Base-by-base conservation (phyloP, 2,797 vertebrate genomes). In the Enteromius argenteus region DNA sequence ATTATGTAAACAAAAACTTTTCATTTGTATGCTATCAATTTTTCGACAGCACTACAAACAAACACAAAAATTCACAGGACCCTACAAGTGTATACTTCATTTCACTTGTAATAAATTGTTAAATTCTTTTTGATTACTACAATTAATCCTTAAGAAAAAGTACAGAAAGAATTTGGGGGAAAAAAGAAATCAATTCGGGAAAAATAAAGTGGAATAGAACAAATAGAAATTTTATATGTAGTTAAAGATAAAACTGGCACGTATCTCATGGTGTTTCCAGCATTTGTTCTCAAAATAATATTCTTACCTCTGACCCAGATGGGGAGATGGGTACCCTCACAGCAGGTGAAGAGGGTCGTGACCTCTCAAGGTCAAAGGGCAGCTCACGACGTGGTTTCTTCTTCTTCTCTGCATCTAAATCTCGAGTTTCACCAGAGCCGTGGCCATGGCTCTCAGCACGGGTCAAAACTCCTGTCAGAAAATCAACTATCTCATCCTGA, bases 401-500 rank as follows among this genome's bases (percentile, higher is more conserved):
- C 90, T 98, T 98, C 91, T 97, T 99, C 91, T 99, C 98, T 0
- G 97, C 96, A 71, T 99, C 98, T 75, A 97, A 91, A 87, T 99
- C 98, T 5, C 97, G 96, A 21, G 97, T 95, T 86, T 99, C 98
- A 0, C 96, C 95, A 14, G 96, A 95, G 0, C 92, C 72, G 7
- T 97, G 97, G 0, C 94, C 17, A 2, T 97, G 96, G 35, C 95
- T 95, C 72, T 98, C 97, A 0, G 95, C 88, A 1, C 97, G 96
- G 0, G 96, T 96, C 35, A 99, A 96, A 81, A 99, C 97, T 0
- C 97, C 96, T 0, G 97, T 97, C 89, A 99, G 91, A 89, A 99
- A 99, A 89, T 99, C 98, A 0, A 97, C 96, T 0, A 99, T 99
- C 91, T 99, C 98, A 75, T 99, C 98, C 98, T 99, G 80, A 35